These are phyloP conservation scores for Aradus depressus DNA, from an alignment of 2,888 invertebrate species.

Conservation along the genomic window DNA sequence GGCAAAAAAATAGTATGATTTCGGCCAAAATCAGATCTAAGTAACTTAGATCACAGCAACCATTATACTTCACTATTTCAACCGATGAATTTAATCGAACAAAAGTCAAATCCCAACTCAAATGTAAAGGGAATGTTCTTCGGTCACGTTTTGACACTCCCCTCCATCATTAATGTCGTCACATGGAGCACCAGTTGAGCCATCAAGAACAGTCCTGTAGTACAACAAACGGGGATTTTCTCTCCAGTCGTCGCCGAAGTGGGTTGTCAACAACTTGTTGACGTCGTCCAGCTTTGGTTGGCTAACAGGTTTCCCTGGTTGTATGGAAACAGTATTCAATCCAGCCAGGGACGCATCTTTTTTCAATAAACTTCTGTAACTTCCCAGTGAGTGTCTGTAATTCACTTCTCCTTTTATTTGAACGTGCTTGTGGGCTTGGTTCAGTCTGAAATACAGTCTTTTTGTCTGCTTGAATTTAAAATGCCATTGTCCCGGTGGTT, in stretches of 20 bases:
- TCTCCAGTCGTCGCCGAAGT: slow-evolving; percentile 10
- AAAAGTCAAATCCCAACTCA: too few species aligned
- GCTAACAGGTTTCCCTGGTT: slow-evolving; percentile 1
- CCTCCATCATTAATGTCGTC: too few species aligned
- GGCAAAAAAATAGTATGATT: too few species aligned
- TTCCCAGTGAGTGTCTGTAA: slow-evolving; percentile 6
- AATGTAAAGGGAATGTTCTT: too few species aligned
- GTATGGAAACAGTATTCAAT: slow-evolving; percentile 5
- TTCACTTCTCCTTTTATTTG: slow-evolving; percentile 16
- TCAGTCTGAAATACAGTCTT: slow-evolving; percentile 12
- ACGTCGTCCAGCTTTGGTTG: slow-evolving; percentile 13
- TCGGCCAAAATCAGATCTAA: too few species aligned
- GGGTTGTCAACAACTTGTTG: slow-evolving; percentile 7
- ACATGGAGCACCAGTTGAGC: too few species aligned
- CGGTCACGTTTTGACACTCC: too few species aligned
- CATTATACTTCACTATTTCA: too few species aligned
- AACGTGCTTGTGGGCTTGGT: slow-evolving; percentile 8
- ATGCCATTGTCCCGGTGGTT: slow-evolving; percentile 17
- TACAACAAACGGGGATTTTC: too few species aligned
- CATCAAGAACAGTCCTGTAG: too few species aligned
- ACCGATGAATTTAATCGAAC: too few species aligned
- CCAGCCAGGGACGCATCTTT: slow-evolving; percentile 3
- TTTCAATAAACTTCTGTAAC: slow-evolving; percentile 9
- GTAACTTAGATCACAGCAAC: too few species aligned
- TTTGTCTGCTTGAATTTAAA: slow-evolving; percentile 17